Evolutionary conservation across 2,888 invertebrate genomes (phyloP), one percentile per base, ranked within the genome.

Genomic region (Galeruca laticollis): DNA sequence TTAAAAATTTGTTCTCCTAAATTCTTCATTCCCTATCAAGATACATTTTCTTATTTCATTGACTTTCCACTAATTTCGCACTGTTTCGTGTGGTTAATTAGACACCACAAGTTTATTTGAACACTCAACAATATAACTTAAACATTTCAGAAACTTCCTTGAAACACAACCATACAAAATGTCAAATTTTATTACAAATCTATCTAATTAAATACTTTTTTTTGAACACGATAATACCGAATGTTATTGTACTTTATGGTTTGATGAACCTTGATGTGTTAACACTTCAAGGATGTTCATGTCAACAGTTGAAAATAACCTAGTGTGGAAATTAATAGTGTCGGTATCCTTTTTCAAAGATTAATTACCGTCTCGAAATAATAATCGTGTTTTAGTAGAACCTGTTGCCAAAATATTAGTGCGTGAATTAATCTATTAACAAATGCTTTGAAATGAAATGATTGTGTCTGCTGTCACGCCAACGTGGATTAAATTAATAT

Each of bases 231-330:
- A 51, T 21, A 67, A 20, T 8, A 56, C 35, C 54, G 20, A 49
- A 62, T 43, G 18, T 49, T 33, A 52, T 62, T 61, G 33, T 57
- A 20, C 20, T 37, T n/a, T 62, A 47, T 35, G 35, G 62, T 62
- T 62, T 62, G 35, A 33, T 62, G 62, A 62, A 62, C 62, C 62
- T 62, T 62, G 62, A 62, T 35, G 37, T 47, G 52, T 62, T 35
- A 52, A 52, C 33, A 26, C 33, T 57, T 63, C 56, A 63, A 54
- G 26, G 51, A 26, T 26, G 11, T 8, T 68, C 11, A 20, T 21
- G 11, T 51, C 11, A 51, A 51, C 51, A 51, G 20, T 51, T 11
- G 20, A 2, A 51, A 51, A 21, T 51, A 5, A 21, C 18, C 13
- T 13, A 40, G 13, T 40, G n/a, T 40, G 11, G 5, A 40, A 40